phyloP scores from a whole-genome alignment of 2,888 invertebrate species.

The Dendrolimus houi region DNA sequence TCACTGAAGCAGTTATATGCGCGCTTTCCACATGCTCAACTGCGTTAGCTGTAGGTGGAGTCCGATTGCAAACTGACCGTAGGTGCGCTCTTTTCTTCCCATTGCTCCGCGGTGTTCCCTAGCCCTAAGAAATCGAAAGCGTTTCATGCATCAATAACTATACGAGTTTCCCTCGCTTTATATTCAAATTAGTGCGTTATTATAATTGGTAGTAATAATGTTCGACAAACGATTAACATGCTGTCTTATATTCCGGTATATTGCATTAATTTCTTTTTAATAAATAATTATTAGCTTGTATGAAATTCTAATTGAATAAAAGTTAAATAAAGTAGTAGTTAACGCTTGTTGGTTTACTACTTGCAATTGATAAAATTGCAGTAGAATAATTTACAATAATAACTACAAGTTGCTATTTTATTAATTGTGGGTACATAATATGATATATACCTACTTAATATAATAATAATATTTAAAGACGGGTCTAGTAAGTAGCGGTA shows the following conservation, averaged over 20 bases:
- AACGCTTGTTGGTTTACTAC: no score
- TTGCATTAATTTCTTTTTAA: neutral
- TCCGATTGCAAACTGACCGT: slow-evolving; percentile 52
- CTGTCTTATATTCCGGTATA: slow-evolving; percentile 26
- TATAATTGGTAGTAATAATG: slow-evolving; percentile 42
- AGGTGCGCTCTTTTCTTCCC: neutral
- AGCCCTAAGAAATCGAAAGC: slow-evolving; percentile 71
- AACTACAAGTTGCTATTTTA: no score
- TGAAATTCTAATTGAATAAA: no score
- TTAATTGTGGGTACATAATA: no score
- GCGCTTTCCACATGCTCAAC: slow-evolving; percentile 51
- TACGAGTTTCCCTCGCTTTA: slow-evolving; percentile 61
- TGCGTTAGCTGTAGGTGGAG: slow-evolving; percentile 48
- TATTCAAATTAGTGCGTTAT: slow-evolving; percentile 45
- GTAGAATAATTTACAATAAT: no score
- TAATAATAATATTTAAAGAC: no score
- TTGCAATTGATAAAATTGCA: no score
- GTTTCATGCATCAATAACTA: slow-evolving; percentile 55
- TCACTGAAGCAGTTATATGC: slow-evolving; percentile 30
- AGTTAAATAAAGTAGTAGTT: no score
- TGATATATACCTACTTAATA: no score
- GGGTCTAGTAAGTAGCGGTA: no score
- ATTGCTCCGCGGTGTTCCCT: slow-evolving; percentile 24
- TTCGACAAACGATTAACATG: slow-evolving; percentile 27
- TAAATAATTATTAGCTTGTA: no score